phyloP scores from a whole-genome alignment of 2,113 vertebrate species.

The Gorsachius goisagi region DNA sequence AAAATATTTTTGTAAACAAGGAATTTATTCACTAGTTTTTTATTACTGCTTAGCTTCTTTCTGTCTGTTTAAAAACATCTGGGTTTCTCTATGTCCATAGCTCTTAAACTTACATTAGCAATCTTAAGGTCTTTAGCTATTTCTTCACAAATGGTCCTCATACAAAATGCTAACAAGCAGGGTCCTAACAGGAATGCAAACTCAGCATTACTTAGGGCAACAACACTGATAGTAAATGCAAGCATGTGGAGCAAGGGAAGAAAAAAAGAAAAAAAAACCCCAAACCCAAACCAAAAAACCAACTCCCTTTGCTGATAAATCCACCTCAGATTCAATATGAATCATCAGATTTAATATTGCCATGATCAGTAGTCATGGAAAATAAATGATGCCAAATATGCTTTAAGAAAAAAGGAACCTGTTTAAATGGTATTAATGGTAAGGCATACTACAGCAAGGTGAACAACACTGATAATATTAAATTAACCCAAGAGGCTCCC shows the following conservation, averaged over 20 bases:
- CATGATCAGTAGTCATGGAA: slow-evolving; percentile 71
- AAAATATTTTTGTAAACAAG: neutral
- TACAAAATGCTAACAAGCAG: slow-evolving; percentile 3
- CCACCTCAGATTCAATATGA: slow-evolving; percentile 59
- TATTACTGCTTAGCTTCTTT: neutral
- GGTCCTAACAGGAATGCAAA: neutral
- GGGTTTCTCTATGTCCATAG: neutral
- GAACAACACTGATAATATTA: slow-evolving; percentile 83
- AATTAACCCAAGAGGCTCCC: slow-evolving; percentile 82
- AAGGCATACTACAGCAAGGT: slow-evolving; percentile 77
- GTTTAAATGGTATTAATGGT: slow-evolving; percentile 77
- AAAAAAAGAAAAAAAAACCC: neutral
- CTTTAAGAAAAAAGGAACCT: slow-evolving; percentile 74
- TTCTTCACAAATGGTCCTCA: neutral
- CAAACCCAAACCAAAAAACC: neutral
- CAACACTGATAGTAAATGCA: slow-evolving; percentile 19
- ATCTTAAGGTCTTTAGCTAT: neutral
- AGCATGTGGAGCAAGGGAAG: neutral
- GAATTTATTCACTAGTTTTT: neutral
- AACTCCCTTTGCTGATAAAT: slow-evolving; percentile 50
- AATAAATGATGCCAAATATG: slow-evolving; percentile 75
- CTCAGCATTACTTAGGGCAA: slow-evolving; percentile 10
- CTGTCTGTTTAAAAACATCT: neutral
- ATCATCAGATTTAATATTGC: slow-evolving; percentile 71
- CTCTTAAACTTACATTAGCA: neutral